Percentiles rank a stretch among this genome's conserved stretches.
Evolutionary conservation across 1,140 invertebrate genomes (phyloP).

Genomic region (Drosophila miranda): DNA sequence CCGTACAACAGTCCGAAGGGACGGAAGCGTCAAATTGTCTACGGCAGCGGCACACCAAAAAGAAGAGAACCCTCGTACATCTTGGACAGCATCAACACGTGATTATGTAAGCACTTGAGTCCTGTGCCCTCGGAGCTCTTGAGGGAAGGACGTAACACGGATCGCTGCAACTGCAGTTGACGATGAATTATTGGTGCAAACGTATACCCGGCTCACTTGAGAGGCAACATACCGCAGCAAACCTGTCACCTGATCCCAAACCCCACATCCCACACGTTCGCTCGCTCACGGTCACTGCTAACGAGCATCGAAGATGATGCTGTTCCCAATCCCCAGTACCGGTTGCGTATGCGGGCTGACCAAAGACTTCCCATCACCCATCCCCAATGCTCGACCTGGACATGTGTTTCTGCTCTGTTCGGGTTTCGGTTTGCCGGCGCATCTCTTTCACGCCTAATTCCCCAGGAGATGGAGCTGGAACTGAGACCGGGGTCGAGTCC

Average conservation of each 20-base stretch:
- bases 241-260: conserved; percentile 71
- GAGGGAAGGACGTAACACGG: conserved; percentile 62
- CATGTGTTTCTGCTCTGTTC: conserved; percentile 45
- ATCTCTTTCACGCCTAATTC: conserved; percentile 37
- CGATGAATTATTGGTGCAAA: conserved; percentile 77
- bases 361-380: neutral
- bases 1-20: conserved; percentile 13
- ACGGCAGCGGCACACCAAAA: conserved; percentile 49
- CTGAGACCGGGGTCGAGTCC: conserved; percentile 26
- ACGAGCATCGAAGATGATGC: conserved; percentile 3
- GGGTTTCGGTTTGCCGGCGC: conserved; percentile 30
- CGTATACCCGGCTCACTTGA: conserved; percentile 69
- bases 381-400: conserved; percentile 13
- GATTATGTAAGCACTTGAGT: conserved; percentile 68
- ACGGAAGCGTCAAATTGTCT: conserved; percentile 81
- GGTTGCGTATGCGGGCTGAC: conserved; percentile 9
- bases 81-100: conserved; percentile 47
- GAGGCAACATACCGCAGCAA: conserved; percentile 73
- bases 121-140: conserved; percentile 27
- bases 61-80: conserved; percentile 9
- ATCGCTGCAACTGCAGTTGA: conserved; percentile 71
- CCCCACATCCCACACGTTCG: conserved; percentile 21
- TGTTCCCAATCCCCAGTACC: neutral
- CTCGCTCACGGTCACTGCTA: conserved; percentile 47
- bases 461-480: neutral